Percentiles rank a stretch among this genome's conserved stretches.
Evolutionary conservation across 2,888 invertebrate species (phyloP).

Genomic region (Chironomus riparius): DNA sequence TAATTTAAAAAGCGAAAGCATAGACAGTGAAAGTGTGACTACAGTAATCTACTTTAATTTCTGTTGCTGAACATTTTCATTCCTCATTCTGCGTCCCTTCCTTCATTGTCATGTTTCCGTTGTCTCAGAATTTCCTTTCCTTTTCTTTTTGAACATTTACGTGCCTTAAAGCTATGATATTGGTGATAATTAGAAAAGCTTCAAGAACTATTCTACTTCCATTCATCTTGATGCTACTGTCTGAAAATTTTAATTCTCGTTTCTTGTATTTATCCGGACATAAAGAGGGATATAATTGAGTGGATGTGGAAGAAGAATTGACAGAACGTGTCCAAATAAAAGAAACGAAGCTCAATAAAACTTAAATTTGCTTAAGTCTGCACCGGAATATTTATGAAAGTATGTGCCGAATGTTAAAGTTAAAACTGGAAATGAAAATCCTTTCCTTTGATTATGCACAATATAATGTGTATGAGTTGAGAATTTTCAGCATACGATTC

Average conservation of each 20-base stretch:
- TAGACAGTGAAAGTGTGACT: not conserved
- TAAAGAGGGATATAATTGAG: not conserved
- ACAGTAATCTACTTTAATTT: not conserved
- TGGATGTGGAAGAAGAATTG: constrained; percentile 5
- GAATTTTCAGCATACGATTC: not conserved
- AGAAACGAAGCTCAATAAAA: not conserved
- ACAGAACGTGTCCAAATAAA: not conserved
- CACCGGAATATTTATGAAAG: not conserved
- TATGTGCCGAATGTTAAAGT: not conserved
- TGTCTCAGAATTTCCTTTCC: not conserved
- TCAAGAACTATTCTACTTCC: not conserved
- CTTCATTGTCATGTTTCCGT: not conserved
- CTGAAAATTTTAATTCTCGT: not conserved
- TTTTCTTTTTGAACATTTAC: not conserved
- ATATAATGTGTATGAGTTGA: not conserved
- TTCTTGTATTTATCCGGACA: not conserved
- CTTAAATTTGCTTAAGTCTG: constrained; percentile 5
- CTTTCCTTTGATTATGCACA: not conserved
- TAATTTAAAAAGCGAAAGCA: no score
- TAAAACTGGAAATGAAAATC: no score
- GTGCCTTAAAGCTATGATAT: not conserved
- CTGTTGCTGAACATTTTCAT: not conserved
- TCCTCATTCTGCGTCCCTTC: not conserved
- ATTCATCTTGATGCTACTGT: not conserved
- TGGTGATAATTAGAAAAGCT: not conserved